Evolutionary conservation across 2,113 vertebrate genomes (phyloP).

Genomic region (Progne subis): DNA sequence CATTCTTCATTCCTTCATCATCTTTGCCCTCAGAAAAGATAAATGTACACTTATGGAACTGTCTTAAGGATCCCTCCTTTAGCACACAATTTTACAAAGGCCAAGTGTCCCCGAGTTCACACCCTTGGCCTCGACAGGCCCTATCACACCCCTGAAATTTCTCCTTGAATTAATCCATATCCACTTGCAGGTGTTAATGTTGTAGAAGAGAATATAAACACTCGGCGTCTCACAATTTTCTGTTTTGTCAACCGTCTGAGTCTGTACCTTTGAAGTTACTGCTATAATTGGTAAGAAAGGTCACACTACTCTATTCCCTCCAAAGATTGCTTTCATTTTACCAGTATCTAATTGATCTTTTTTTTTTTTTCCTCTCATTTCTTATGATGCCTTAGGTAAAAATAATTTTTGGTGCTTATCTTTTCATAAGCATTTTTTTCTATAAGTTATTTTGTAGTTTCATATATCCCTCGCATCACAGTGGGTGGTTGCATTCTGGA

Average conservation of each 20-base stretch:
- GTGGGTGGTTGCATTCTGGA: not conserved
- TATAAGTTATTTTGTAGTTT: not conserved
- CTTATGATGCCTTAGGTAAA: not conserved
- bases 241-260: not conserved
- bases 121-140: not conserved
- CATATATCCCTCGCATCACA: not conserved
- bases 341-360: not conserved
- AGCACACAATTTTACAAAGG: not conserved
- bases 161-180: not conserved
- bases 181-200: not conserved
- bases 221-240: not conserved
- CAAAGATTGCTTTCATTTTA: not conserved
- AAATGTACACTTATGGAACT: not conserved
- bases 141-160: not conserved
- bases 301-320: not conserved
- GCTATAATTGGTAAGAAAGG: not conserved
- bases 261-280: not conserved
- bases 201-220: not conserved
- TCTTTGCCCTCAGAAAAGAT: not conserved
- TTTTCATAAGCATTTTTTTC: not conserved
- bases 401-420: not conserved
- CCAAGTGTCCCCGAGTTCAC: not conserved
- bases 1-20: not conserved
- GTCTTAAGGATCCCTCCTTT: not conserved
- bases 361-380: not conserved